These are phyloP conservation scores for Piprites chloris DNA, from an alignment of 2,113 vertebrate genomes.

Conservation along the genomic window DNA sequence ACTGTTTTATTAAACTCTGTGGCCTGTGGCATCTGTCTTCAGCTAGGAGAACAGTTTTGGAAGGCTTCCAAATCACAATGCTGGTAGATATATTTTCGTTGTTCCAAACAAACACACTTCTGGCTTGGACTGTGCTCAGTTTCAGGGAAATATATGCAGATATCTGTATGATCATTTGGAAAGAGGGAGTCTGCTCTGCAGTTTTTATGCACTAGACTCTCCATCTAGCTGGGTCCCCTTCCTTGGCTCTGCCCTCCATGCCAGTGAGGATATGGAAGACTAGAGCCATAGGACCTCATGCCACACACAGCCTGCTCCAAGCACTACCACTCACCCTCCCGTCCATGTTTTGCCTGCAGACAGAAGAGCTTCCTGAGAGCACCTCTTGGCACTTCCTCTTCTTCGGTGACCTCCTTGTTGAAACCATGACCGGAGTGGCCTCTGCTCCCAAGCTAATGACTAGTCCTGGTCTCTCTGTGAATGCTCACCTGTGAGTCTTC, in stretches of 20 bases:
- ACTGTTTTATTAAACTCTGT: constrained; percentile 11
- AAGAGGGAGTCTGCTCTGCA: neutral
- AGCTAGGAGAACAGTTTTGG: neutral
- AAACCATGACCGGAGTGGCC: neutral
- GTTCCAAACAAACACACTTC: neutral
- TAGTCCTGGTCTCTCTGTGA: neutral
- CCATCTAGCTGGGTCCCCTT: neutral
- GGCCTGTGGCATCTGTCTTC: neutral
- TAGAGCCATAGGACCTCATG: neutral
- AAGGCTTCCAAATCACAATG: neutral
- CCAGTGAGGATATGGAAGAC: neutral
- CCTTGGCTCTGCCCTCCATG: neutral
- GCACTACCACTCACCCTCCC: neutral
- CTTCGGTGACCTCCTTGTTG: neutral
- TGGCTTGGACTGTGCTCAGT: neutral
- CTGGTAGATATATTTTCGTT: neutral
- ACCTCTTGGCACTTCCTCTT: neutral
- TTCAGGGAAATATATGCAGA: neutral
- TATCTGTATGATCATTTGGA: neutral
- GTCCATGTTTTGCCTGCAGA: neutral
- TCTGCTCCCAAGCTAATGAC: neutral
- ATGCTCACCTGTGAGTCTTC: neutral
- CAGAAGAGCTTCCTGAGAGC: neutral
- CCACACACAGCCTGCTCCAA: neutral
- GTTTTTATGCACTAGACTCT: neutral